phyloP scores from a whole-genome alignment of 2,797 vertebrate genomes.

The Hippoglossus hippoglossus region DNA sequence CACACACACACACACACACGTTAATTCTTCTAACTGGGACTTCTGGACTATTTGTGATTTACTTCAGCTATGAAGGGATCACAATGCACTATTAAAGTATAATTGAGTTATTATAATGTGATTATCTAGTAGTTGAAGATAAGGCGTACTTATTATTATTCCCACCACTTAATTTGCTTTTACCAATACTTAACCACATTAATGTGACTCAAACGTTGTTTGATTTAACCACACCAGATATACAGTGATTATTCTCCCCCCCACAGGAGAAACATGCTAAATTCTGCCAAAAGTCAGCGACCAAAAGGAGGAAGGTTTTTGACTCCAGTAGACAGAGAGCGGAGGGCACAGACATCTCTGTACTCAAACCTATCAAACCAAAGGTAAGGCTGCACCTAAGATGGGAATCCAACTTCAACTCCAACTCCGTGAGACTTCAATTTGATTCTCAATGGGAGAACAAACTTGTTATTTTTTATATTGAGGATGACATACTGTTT shows the following conservation, averaged over 20 bases:
- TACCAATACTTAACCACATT: no score
- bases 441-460: no score
- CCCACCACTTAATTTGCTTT: no score
- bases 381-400: constrained; percentile 80
- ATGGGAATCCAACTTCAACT: not conserved
- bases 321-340: constrained; percentile 97
- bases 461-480: no score
- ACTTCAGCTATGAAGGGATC: no score
- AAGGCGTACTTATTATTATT: no score
- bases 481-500: no score
- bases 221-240: not conserved
- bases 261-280: constrained; percentile 91
- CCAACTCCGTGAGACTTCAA: not conserved
- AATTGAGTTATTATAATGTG: not conserved
- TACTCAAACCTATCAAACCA: constrained; percentile 93
- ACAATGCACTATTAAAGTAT: not conserved
- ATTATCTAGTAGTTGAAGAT: not conserved
- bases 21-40: no score
- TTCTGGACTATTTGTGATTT: no score
- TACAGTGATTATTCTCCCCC: not conserved
- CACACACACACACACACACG: no score
- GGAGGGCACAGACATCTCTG: constrained; percentile 95
- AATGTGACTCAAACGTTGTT: no score
- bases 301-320: constrained; percentile 92
- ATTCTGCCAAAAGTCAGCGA: constrained; percentile 92